phyloP scores from a whole-genome alignment of 2,888 invertebrate genomes.

The Agriopis marginaria region DNA sequence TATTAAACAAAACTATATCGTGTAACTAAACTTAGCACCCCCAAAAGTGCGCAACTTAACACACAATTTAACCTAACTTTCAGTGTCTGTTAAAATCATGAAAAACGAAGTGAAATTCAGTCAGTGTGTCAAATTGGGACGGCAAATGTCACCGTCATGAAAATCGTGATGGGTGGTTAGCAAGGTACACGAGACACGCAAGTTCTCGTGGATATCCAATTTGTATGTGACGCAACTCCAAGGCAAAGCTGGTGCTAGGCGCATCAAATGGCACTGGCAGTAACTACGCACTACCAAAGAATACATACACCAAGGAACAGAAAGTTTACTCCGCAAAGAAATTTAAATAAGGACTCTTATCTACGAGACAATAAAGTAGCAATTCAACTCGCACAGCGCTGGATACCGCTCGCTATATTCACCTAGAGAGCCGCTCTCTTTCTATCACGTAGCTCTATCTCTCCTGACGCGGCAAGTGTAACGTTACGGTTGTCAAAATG shows the following conservation, averaged over 20 bases:
- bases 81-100: constrained; percentile 21
- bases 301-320: too few species aligned
- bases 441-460: too few species aligned
- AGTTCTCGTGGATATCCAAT: constrained; percentile 55
- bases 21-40: constrained; percentile 14
- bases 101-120: constrained; percentile 49
- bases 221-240: constrained; percentile 55
- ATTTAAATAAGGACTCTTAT: too few species aligned
- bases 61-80: constrained; percentile 7
- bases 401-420: too few species aligned
- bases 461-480: too few species aligned
- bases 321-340: too few species aligned
- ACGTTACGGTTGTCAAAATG: too few species aligned
- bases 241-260: constrained; percentile 45
- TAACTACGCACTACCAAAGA: too few species aligned
- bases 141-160: constrained; percentile 55
- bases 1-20: constrained; percentile 7
- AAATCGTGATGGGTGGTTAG: constrained; percentile 57
- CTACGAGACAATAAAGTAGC: too few species aligned
- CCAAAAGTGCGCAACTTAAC: constrained; percentile 9
- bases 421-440: too few species aligned
- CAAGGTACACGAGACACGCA: constrained; percentile 41
- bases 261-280: neutral
- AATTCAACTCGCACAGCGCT: too few species aligned
- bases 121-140: constrained; percentile 35